Percentiles rank a stretch among this genome's conserved stretches.
Conservation (phyloP, 2,113 vertebrate species). For the Chaetodon auriga region DNA sequence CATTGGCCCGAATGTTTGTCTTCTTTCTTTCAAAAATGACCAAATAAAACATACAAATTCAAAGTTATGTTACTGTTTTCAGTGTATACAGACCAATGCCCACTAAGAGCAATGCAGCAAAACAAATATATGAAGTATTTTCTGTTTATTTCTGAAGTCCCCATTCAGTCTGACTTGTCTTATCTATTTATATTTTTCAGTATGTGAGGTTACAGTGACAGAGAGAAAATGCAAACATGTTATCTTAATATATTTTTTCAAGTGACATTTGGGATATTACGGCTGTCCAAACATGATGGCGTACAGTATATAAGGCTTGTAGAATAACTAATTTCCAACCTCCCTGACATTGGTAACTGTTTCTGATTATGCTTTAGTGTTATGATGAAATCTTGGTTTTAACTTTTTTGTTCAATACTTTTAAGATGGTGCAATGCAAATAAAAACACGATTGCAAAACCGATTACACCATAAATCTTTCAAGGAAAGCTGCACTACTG, state of each 20-base stretch:
- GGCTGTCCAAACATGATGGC: background rate
- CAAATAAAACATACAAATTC: background rate
- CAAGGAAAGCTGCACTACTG: background rate
- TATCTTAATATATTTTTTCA: slow-evolving; percentile 3
- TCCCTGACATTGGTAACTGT: background rate
- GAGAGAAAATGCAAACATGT: background rate
- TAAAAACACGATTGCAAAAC: background rate
- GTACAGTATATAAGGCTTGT: background rate
- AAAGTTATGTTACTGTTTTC: background rate
- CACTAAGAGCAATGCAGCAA: background rate
- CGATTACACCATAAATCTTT: background rate
- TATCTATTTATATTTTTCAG: slow-evolving; percentile 16
- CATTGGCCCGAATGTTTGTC: background rate
- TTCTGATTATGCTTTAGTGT: background rate
- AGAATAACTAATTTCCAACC: background rate
- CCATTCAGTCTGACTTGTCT: slow-evolving; percentile 2
- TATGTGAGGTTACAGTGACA: background rate
- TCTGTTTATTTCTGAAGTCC: slow-evolving; percentile 3
- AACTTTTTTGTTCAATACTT: slow-evolving; percentile 1
- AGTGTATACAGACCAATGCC: background rate
- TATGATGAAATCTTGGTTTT: background rate
- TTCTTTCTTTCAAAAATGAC: background rate
- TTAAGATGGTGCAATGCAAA: slow-evolving; percentile 8
- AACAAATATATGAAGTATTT: background rate
- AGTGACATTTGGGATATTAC: background rate